Conservation (phyloP, 2,113 vertebrate genomes). For the Paramormyrops kingsleyae region DNA sequence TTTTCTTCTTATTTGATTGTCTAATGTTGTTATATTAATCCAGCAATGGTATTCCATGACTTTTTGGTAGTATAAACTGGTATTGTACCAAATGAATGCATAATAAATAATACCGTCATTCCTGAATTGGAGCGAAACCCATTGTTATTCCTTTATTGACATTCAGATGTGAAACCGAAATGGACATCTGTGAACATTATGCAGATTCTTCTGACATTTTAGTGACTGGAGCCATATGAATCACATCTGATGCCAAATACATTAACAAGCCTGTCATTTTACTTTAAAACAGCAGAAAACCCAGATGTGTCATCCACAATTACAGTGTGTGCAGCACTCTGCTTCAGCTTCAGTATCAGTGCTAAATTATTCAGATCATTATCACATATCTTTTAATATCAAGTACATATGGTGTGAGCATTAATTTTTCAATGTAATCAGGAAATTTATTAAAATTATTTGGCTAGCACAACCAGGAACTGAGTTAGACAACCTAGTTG, state of each 20-base stretch:
- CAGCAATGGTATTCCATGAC: not conserved
- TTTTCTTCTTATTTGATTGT: not conserved
- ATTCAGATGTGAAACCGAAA: conserved; percentile 3
- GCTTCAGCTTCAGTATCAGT: not conserved
- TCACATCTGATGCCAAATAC: not conserved
- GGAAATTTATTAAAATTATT: not conserved
- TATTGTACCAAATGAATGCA: not conserved
- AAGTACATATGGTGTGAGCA: not conserved
- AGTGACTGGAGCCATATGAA: not conserved
- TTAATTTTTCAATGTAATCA: not conserved
- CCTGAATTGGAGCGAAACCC: not conserved
- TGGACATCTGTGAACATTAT: not conserved
- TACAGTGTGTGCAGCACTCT: not conserved
- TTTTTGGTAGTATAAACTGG: not conserved
- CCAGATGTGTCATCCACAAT: not conserved
- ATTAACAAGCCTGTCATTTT: not conserved
- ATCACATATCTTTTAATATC: not conserved
- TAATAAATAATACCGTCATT: not conserved
- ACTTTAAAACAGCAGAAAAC: not conserved
- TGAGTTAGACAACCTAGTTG: not conserved
- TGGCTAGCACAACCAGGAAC: not conserved
- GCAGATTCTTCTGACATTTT: not conserved
- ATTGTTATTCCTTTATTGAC: not conserved
- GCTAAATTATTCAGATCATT: not conserved
- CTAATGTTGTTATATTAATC: not conserved